Conservation (phyloP, 2,113 vertebrate genomes). For the Eira barbara region DNA sequence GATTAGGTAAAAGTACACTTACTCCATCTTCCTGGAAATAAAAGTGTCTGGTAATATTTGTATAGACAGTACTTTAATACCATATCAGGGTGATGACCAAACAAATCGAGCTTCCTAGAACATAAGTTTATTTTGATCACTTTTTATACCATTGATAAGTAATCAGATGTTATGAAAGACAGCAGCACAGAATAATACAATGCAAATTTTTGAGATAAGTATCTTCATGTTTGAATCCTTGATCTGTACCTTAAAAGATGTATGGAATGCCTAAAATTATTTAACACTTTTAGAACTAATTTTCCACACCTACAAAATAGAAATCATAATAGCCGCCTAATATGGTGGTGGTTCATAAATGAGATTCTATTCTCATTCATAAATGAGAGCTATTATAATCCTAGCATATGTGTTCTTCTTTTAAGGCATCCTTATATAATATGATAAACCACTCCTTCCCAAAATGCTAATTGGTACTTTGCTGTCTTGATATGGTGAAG, state of each 20-base stretch:
- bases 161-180: not conserved
- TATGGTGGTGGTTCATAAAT: not conserved
- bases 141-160: not conserved
- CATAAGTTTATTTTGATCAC: not conserved
- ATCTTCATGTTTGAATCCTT: not conserved
- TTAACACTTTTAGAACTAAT: not conserved
- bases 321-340: not conserved
- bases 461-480: not conserved
- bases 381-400: not conserved
- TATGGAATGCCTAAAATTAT: not conserved
- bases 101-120: not conserved
- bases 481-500: not conserved
- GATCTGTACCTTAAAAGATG: not conserved
- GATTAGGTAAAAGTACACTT: not conserved
- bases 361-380: not conserved
- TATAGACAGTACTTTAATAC: not conserved
- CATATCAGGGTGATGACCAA: not conserved
- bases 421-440: not conserved
- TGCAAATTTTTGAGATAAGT: not conserved
- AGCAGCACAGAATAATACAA: not conserved
- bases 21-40: not conserved
- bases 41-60: not conserved
- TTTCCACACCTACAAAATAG: not conserved
- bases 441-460: not conserved
- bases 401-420: not conserved